Evolutionary conservation across 2,113 vertebrate species (phyloP).

Genomic region (Austrofundulus limnaeus): DNA sequence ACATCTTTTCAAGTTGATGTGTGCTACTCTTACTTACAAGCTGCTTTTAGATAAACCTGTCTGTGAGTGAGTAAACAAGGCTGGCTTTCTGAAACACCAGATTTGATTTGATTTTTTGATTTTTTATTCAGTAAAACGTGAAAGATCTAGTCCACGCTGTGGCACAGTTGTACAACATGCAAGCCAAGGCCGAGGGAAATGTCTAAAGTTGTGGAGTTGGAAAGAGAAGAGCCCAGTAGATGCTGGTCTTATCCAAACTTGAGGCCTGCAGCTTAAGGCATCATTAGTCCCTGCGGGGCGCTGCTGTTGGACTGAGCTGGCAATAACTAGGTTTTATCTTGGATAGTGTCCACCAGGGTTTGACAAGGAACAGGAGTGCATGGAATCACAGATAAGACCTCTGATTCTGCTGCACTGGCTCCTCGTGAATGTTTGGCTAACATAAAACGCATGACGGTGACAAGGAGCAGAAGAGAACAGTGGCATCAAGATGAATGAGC

Average conservation of each 20-base stretch:
- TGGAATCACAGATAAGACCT: constrained; percentile 1
- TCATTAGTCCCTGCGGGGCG: background rate
- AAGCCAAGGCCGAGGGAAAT: background rate
- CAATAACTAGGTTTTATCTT: background rate
- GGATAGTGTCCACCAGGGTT: constrained; percentile 3
- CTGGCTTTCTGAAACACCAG: background rate
- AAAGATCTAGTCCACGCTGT: background rate
- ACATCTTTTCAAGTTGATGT: constrained; percentile 11
- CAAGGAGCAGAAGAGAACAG: background rate
- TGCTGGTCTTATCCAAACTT: background rate
- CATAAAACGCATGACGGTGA: background rate
- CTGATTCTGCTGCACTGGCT: background rate
- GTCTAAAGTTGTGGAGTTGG: background rate
- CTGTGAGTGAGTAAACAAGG: background rate
- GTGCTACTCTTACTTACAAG: constrained; percentile 21
- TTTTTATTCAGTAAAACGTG: too few species aligned
- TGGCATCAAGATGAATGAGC: background rate
- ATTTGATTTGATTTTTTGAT: too few species aligned
- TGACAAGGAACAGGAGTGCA: background rate
- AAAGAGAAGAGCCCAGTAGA: background rate
- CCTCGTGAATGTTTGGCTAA: background rate
- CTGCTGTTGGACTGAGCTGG: constrained; percentile 3
- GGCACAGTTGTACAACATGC: background rate
- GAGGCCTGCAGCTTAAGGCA: background rate
- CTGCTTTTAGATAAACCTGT: background rate